Conservation (phyloP, 2,113 vertebrate genomes). For the Eupsittula cactorum region DNA sequence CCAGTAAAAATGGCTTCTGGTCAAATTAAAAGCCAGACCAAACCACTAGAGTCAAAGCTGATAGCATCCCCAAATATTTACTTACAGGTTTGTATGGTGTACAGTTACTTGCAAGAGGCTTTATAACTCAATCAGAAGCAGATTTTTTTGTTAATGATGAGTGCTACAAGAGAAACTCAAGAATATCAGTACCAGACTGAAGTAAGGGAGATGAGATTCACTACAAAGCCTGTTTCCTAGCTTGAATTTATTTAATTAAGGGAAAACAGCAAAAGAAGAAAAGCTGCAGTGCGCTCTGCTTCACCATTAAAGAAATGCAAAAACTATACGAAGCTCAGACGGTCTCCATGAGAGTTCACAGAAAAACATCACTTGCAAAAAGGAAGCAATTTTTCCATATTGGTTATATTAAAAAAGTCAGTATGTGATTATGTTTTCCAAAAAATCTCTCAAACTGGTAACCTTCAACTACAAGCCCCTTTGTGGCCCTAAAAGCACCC, state of each 20-base stretch:
- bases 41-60: slow-evolving; percentile 26
- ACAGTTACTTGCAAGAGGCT: neutral
- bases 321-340: neutral
- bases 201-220: neutral
- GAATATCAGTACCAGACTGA: neutral
- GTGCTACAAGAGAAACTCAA: neutral
- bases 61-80: slow-evolving; percentile 18
- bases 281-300: neutral
- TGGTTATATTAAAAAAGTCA: neutral
- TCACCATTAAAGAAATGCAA: neutral
- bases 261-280: neutral
- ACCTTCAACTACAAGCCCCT: neutral
- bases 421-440: neutral
- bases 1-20: slow-evolving; percentile 64
- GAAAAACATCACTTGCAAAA: neutral
- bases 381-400: neutral
- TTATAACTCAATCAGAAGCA: slow-evolving; percentile 16
- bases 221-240: neutral
- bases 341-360: neutral
- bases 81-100: neutral
- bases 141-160: neutral
- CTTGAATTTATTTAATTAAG: neutral
- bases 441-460: neutral
- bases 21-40: slow-evolving; percentile 68
- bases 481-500: neutral